A percentile compares a stretch with the other conserved stretches of the same genome.
phyloP scores from a whole-genome alignment of 1,140 invertebrate genomes.

The Trichoplusia ni region DNA sequence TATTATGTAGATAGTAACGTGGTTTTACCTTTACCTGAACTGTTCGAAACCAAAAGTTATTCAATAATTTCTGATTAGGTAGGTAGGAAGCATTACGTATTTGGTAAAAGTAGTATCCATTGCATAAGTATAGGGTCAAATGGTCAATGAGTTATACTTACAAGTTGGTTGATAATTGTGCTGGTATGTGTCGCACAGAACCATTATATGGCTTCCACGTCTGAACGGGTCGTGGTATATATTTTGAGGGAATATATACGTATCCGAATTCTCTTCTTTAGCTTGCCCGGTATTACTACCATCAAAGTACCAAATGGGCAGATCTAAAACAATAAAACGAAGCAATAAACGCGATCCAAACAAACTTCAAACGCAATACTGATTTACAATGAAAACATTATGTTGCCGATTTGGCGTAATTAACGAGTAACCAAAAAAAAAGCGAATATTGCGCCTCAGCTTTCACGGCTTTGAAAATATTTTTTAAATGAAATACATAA shows the following conservation, averaged over 20 bases:
- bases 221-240: conserved; percentile 97
- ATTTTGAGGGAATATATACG: conserved; percentile 93
- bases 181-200: conserved; percentile 88
- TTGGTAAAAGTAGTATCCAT: too few species aligned
- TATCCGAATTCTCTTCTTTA: conserved; percentile 91
- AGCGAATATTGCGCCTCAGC: too few species aligned
- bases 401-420: too few species aligned
- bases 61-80: too few species aligned
- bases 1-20: too few species aligned
- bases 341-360: conserved; percentile 12
- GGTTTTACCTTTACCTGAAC: too few species aligned
- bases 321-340: conserved; percentile 80
- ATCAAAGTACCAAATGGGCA: conserved; percentile 98
- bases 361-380: conserved; percentile 7
- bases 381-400: too few species aligned
- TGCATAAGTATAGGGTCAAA: background rate
- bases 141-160: conserved; percentile 46
- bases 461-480: too few species aligned
- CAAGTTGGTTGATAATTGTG: conserved; percentile 83
- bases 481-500: too few species aligned
- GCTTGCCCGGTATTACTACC: conserved; percentile 94
- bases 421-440: too few species aligned
- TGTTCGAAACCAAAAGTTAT: too few species aligned
- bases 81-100: too few species aligned
- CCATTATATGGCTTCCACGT: conserved; percentile 93